These are phyloP conservation scores for Rapana venosa DNA, from an alignment of 2,888 invertebrate genomes.

Conservation along the genomic window DNA sequence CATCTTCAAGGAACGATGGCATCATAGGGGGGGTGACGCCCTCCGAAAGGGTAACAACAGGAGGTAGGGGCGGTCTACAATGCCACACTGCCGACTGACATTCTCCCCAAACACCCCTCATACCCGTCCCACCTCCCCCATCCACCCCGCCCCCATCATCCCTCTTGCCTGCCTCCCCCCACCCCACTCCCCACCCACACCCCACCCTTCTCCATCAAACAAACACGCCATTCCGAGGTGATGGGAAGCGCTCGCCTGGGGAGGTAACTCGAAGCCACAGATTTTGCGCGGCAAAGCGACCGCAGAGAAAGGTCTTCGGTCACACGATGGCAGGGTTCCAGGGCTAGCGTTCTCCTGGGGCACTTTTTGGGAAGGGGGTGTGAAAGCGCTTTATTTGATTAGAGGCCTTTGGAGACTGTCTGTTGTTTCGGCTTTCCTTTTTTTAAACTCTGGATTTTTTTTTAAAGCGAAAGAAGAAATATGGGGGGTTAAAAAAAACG, in stretches of 20 bases:
- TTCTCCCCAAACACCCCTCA: not conserved
- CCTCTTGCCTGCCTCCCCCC: not conserved
- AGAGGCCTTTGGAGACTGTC: constrained; percentile 37
- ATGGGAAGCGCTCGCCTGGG: not conserved
- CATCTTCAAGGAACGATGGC: not conserved
- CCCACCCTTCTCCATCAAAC: constrained; percentile 33
- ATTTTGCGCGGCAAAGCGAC: constrained; percentile 16
- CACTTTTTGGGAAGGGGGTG: not conserved
- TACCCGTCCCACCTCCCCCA: constrained; percentile 76
- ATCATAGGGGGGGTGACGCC: not conserved
- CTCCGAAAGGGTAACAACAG: not conserved
- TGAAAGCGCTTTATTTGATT: constrained; percentile 34
- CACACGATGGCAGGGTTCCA: not conserved
- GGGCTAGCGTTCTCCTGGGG: not conserved
- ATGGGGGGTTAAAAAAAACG: too few relatives aligned
- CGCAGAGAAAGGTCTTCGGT: constrained; percentile 21
- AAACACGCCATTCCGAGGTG: not conserved
- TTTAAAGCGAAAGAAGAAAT: too few relatives aligned
- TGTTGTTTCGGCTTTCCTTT: not conserved
- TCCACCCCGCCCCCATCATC: constrained; percentile 79
- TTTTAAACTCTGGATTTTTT: not conserved
- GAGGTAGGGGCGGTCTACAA: not conserved
- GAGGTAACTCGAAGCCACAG: constrained; percentile 31
- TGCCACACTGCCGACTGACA: not conserved
- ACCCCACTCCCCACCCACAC: constrained; percentile 87